These are phyloP conservation scores for Eidolon dupreanum DNA, from an alignment of 2,797 vertebrate species.

Conservation along the genomic window DNA sequence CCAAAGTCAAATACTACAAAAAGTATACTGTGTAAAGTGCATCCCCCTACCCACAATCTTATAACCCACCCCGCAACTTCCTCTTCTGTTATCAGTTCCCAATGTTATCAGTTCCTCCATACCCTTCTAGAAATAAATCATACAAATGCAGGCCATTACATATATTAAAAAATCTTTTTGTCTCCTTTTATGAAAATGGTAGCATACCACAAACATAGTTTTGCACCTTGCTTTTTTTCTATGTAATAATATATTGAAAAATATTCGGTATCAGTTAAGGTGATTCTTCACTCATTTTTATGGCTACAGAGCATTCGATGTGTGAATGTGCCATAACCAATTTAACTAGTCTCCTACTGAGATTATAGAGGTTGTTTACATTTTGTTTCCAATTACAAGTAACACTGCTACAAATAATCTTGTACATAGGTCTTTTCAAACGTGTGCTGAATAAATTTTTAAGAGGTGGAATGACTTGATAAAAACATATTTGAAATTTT, in stretches of 20 bases:
- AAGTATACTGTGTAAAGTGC: not conserved
- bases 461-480: not conserved
- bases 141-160: not conserved
- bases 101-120: not conserved
- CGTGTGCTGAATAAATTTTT: slow-evolving; percentile 37
- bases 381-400: slow-evolving; percentile 50
- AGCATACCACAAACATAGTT: not conserved
- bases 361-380: not conserved
- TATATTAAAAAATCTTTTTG: not conserved
- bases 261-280: not conserved
- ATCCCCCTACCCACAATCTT: not conserved
- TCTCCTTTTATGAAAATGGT: not conserved
- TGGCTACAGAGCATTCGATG: not conserved
- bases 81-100: not conserved
- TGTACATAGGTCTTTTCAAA: slow-evolving; percentile 30
- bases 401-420: slow-evolving; percentile 1
- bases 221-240: not conserved
- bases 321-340: not conserved
- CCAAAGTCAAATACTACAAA: not conserved
- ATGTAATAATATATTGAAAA: not conserved
- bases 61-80: not conserved
- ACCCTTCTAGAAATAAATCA: not conserved
- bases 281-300: not conserved
- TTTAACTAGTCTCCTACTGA: slow-evolving; percentile 14
- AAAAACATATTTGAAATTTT: slow-evolving; percentile 19